Evolutionary conservation across 2,113 vertebrate genomes (phyloP).

Genomic region (Jacana jacana): DNA sequence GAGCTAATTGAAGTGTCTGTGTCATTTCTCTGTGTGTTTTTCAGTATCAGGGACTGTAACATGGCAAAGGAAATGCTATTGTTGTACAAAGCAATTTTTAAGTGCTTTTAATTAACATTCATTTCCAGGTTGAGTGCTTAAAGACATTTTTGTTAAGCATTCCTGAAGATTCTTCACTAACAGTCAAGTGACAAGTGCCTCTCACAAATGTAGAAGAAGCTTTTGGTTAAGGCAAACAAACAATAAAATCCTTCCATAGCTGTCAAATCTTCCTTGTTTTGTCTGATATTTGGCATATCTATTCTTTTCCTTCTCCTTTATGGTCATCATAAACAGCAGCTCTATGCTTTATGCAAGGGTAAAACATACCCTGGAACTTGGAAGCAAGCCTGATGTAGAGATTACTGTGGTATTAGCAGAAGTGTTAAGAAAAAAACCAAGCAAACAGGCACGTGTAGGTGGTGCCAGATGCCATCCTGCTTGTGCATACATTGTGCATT

Average conservation of each 20-base stretch:
- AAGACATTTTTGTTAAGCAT: slow-evolving; percentile 38
- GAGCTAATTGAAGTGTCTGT: slow-evolving; percentile 5
- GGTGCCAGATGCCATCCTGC: not conserved
- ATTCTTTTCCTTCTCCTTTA: not conserved
- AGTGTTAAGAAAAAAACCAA: not conserved
- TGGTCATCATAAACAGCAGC: not conserved
- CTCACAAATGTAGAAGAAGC: not conserved
- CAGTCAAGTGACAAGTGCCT: slow-evolving; percentile 14
- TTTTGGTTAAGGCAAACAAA: not conserved
- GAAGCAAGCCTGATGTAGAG: not conserved
- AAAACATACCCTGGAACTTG: not conserved
- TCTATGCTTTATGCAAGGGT: not conserved
- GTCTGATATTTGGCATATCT: not conserved
- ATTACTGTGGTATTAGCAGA: not conserved
- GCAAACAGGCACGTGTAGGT: not conserved
- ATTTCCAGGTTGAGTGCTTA: slow-evolving; percentile 44
- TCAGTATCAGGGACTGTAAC: not conserved
- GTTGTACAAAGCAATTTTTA: slow-evolving; percentile 29
- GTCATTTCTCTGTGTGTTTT: not conserved
- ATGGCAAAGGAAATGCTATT: slow-evolving; percentile 31
- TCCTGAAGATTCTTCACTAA: slow-evolving; percentile 31
- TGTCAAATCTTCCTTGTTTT: not conserved
- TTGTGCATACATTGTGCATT: not conserved
- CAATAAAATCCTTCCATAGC: not conserved
- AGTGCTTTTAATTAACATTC: slow-evolving; percentile 54